A percentile compares a stretch with the other conserved stretches of the same genome.
These are phyloP conservation scores for Lasioglossum leucozonium DNA, from an alignment of 2,888 invertebrate genomes.

Conservation along the genomic window DNA sequence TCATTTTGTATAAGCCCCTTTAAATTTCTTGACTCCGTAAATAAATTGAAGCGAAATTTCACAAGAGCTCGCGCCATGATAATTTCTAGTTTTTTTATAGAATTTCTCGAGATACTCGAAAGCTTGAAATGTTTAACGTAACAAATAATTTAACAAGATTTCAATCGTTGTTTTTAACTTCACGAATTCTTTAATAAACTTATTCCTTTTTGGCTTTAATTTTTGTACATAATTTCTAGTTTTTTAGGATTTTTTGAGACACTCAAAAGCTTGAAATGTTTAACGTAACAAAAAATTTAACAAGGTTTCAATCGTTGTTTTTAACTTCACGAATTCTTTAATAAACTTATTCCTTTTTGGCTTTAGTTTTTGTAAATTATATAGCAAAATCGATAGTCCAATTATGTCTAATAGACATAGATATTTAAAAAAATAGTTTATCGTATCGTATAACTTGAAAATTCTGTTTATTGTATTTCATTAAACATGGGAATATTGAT, in stretches of 20 bases:
- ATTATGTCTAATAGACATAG: too few relatives aligned
- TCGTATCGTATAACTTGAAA: too few relatives aligned
- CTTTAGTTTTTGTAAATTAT: not conserved
- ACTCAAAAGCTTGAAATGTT: too few relatives aligned
- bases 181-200: not conserved
- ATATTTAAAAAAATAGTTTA: too few relatives aligned
- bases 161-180: not conserved
- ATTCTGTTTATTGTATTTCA: not conserved
- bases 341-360: not conserved
- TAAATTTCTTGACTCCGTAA: not conserved
- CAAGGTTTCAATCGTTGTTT: not conserved
- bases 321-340: not conserved
- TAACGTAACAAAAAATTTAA: not conserved
- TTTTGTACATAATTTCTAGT: too few relatives aligned
- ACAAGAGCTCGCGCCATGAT: not conserved
- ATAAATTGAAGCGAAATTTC: not conserved
- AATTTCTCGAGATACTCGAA: not conserved
- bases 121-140: too few relatives aligned
- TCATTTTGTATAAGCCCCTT: not conserved
- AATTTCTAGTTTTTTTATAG: not conserved
- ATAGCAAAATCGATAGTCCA: not conserved
- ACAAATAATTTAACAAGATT: not conserved
- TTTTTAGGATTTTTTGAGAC: too few relatives aligned
- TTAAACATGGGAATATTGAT: not conserved
- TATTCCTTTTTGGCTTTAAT: not conserved